These are phyloP conservation scores for Camponotus fellah DNA, from an alignment of 2,888 invertebrate genomes.

Conservation along the genomic window DNA sequence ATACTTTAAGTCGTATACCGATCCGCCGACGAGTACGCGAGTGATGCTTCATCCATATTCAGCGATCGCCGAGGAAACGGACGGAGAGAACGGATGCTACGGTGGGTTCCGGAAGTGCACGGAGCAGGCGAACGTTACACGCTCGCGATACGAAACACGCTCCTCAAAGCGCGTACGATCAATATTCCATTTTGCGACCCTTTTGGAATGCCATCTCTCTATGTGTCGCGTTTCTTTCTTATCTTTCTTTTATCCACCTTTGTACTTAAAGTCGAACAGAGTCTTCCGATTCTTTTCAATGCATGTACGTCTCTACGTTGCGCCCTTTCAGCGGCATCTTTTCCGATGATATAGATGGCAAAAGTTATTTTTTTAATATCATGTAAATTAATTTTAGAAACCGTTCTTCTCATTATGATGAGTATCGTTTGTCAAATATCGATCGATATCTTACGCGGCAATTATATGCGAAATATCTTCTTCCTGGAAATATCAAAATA, in stretches of 20 bases:
- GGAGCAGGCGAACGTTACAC: slow-evolving; percentile 30
- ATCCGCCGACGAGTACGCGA: slow-evolving; percentile 43
- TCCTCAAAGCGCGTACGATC: slow-evolving; percentile 53
- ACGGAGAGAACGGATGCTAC: slow-evolving; percentile 43
- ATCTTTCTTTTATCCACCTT: background rate
- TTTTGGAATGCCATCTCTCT: slow-evolving; percentile 27
- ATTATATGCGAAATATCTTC: background rate
- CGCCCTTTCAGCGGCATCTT: background rate
- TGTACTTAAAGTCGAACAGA: background rate
- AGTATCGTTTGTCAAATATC: background rate
- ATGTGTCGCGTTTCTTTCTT: background rate
- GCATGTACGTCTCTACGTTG: background rate
- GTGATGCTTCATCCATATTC: slow-evolving; percentile 69
- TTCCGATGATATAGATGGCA: background rate
- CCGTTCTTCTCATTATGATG: background rate
- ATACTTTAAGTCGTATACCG: slow-evolving; percentile 51
- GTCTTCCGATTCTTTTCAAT: slow-evolving; percentile 1
- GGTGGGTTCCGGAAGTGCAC: slow-evolving; percentile 44
- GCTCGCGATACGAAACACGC: slow-evolving; percentile 41
- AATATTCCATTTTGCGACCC: slow-evolving; percentile 26
- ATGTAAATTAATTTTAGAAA: background rate
- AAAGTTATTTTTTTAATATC: background rate
- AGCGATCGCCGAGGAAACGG: slow-evolving; percentile 61
- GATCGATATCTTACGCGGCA: background rate
- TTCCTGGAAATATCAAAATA: slow-evolving; percentile 12